Evolutionary conservation across 2,113 vertebrate genomes (phyloP).

Genomic region (Atrichornis clamosus): DNA sequence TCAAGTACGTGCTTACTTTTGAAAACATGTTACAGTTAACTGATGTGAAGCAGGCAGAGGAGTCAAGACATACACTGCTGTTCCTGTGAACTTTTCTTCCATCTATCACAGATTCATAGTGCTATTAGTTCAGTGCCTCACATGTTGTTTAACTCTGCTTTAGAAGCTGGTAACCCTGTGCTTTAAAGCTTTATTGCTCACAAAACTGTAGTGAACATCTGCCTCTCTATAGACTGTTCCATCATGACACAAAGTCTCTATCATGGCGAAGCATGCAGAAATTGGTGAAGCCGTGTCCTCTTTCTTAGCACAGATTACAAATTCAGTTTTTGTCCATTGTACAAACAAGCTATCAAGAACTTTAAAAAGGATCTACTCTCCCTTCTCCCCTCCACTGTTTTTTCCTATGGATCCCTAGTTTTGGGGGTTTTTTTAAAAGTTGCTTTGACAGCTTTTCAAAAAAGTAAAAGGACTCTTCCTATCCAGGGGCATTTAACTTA

Average conservation of each 20-base stretch:
- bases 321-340: not conserved
- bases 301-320: not conserved
- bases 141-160: not conserved
- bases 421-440: not conserved
- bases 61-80: fast-evolving
- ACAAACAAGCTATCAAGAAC: not conserved
- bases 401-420: not conserved
- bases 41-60: not conserved
- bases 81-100: not conserved
- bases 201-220: not conserved
- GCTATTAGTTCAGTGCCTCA: not conserved
- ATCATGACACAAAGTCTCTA: not conserved
- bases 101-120: not conserved
- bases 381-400: fast-evolving
- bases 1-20: not conserved
- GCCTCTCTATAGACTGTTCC: not conserved
- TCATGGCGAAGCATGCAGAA: not conserved
- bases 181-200: not conserved
- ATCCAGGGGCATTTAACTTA: not conserved
- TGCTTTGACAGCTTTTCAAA: not conserved
- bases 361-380: not conserved
- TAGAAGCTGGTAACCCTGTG: not conserved
- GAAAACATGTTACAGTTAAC: not conserved
- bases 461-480: not conserved
- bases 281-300: not conserved